Percentiles rank a stretch among this genome's conserved stretches.
phyloP scores from a whole-genome alignment of 2,888 invertebrate genomes.

The Callinectes sapidus region DNA sequence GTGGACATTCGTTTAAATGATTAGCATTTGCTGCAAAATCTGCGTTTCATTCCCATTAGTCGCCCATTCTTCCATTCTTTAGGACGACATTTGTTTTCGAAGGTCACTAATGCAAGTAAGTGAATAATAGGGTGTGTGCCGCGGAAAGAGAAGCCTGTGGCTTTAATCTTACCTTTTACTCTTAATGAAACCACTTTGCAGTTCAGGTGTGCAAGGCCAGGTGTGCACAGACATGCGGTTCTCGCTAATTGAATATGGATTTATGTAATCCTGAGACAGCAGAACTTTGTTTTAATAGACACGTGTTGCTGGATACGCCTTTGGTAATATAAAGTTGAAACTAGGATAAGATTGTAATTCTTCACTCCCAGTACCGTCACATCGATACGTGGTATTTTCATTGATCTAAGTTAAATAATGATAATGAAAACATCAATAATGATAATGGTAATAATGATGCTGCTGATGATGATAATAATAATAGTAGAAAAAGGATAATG shows the following conservation, averaged over 20 bases:
- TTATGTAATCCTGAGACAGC: neutral
- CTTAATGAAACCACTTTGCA: conserved; percentile 7
- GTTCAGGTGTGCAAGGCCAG: neutral
- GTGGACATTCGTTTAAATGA: neutral
- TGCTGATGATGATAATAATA: too few species aligned
- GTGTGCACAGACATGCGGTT: neutral
- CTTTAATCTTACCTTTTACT: neutral
- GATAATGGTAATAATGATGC: too few species aligned
- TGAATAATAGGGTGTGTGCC: neutral
- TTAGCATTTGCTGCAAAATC: neutral
- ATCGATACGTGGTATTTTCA: neutral
- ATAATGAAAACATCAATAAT: too few species aligned
- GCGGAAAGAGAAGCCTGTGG: neutral
- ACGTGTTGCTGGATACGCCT: neutral
- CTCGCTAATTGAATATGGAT: neutral
- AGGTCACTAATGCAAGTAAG: neutral
- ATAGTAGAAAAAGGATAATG: too few species aligned
- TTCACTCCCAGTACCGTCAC: neutral
- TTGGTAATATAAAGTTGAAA: neutral
- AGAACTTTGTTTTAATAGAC: neutral
- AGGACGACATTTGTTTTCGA: neutral
- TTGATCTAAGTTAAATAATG: neutral
- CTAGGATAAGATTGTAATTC: neutral
- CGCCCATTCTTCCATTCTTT: neutral
- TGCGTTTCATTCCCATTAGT: neutral